These are phyloP conservation scores for Entelurus aequoreus DNA, from an alignment of 2,113 vertebrate species.

Conservation along the genomic window DNA sequence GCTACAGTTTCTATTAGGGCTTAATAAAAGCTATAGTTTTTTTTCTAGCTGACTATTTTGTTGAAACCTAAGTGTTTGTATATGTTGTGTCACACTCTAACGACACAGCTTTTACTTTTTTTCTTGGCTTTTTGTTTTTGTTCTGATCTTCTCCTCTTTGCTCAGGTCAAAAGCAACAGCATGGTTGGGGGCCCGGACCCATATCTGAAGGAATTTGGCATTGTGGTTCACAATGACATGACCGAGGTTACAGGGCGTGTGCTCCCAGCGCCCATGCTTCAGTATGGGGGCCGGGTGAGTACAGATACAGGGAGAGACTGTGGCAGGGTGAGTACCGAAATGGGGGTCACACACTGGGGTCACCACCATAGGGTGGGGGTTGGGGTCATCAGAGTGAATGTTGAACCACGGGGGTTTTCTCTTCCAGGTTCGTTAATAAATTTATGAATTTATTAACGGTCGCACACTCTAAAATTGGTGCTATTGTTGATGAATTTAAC, in stretches of 20 bases:
- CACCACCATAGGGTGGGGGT: conserved; percentile 30
- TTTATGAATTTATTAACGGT: background rate
- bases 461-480: background rate
- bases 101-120: too few relatives aligned
- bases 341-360: conserved; percentile 26
- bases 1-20: too few relatives aligned
- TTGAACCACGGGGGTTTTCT: conserved; percentile 6
- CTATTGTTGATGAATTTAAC: background rate
- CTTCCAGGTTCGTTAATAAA: conserved; percentile 22
- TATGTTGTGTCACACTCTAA: too few relatives aligned
- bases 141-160: background rate
- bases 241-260: conserved; percentile 95
- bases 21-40: too few relatives aligned
- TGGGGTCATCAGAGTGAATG: conserved; percentile 28
- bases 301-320: conserved; percentile 77
- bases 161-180: conserved; percentile 95
- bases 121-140: too few relatives aligned
- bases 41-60: too few relatives aligned
- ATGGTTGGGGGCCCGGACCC: conserved; percentile 98
- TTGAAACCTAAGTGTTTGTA: too few relatives aligned
- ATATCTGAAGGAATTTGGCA: conserved; percentile 96
- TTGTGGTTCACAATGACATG: conserved; percentile 98
- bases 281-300: conserved; percentile 97
- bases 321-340: conserved; percentile 77
- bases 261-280: conserved; percentile 96